Evolutionary conservation across 2,888 invertebrate species (phyloP), one percentile per base, ranked within the genome.

Genomic region (Drosophila falleni): DNA sequence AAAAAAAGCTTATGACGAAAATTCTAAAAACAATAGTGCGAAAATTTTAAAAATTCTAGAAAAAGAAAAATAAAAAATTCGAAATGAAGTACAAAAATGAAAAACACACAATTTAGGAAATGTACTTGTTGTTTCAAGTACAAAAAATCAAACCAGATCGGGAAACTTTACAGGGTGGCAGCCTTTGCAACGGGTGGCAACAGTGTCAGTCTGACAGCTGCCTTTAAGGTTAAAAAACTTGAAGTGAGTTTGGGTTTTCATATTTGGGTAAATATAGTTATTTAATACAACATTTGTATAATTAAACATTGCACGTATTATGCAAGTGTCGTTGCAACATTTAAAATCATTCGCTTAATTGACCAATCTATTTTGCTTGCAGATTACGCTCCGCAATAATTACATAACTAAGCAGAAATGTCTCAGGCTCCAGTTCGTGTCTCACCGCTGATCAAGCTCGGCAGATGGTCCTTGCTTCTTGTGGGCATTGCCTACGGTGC

Each of bases 381-480:
- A 87, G 87, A 69, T 77, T 77, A 65, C 73, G 70, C 49, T 69
- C 68, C 61, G 65, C 65, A 63, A 81, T n/a, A n/a, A 89, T 91
- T 91, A 91, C 91, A 91, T 91, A 91, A 91, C 87, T 70, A 53
- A 69, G 58, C 56, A 74, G 80, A 78, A 74, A 92, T 92, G 92
- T 92, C 92, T 71, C 92, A 92, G 84, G 89, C 96, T 87, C 96
- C 97, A 82, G 95, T 97, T 75, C 94, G 95, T 90, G 96, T 97
- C 78, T 96, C 97, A 55, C 97, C 97, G 56, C 93, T 97, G 63
- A 97, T 97, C 91, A 96, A 95, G 94, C 96, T 97, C 89, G 95
- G 95, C 66, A 94, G 97, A 90, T 97, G 97, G 97, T 95, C 95
- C 62, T 94, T 97, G 89, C 94, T 97, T 3, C 91, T 94, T 0